phyloP scores from a whole-genome alignment of 1,140 invertebrate genomes.

The Bombus sylvicola region DNA sequence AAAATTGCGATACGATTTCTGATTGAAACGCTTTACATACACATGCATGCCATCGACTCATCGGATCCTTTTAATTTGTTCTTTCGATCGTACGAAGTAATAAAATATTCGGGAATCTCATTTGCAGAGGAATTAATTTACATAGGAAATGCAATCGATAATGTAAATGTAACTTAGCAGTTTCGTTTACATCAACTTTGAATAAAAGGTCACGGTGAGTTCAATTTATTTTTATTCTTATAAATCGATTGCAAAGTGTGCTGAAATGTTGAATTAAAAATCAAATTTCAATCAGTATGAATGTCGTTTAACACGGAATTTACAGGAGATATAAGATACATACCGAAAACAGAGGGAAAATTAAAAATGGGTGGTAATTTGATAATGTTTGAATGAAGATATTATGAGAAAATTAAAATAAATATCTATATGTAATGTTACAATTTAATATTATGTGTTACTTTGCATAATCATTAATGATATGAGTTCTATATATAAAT shows the following conservation, averaged over 20 bases:
- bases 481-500: too few relatives aligned
- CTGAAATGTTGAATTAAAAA: background rate
- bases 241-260: background rate
- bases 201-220: background rate
- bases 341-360: background rate
- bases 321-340: background rate
- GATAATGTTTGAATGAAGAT: background rate
- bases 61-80: background rate
- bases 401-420: background rate
- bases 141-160: slow-evolving; percentile 6
- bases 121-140: slow-evolving; percentile 1
- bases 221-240: slow-evolving; percentile 7
- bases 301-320: background rate
- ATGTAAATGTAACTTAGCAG: background rate
- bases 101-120: slow-evolving; percentile 15
- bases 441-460: too few relatives aligned
- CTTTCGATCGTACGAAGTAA: background rate
- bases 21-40: background rate
- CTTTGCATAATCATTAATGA: too few relatives aligned
- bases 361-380: background rate
- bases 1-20: background rate
- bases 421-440: too few relatives aligned
- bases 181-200: too few relatives aligned
- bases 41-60: background rate
- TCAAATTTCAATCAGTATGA: background rate